phyloP scores from a whole-genome alignment of 2,113 vertebrate genomes.

The Oreocharis arfaki region DNA sequence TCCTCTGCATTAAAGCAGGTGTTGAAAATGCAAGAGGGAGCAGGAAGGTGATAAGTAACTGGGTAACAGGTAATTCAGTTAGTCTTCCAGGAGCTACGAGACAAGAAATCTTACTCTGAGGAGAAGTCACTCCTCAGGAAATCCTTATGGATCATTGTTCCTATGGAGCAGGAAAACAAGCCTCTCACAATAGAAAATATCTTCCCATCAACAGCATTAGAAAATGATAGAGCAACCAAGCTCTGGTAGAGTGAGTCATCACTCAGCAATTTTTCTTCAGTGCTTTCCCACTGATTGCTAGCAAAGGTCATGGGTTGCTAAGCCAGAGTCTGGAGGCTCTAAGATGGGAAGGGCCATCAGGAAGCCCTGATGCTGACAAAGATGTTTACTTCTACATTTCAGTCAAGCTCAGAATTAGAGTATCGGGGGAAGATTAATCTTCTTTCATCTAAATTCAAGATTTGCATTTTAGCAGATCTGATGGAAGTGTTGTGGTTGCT shows the following conservation, averaged over 20 bases:
- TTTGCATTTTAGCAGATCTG: not conserved
- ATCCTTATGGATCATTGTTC: constrained; percentile 44
- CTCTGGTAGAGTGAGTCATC: constrained; percentile 33
- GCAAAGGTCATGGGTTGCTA: not conserved
- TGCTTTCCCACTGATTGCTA: not conserved
- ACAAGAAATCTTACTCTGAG: not conserved
- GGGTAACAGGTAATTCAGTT: not conserved
- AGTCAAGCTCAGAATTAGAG: not conserved
- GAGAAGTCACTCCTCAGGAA: constrained; percentile 38
- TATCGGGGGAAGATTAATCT: not conserved
- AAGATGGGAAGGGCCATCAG: not conserved
- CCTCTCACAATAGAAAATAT: constrained; percentile 32
- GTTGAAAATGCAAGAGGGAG: not conserved
- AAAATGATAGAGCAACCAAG: constrained; percentile 30
- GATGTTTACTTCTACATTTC: not conserved
- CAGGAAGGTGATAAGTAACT: not conserved
- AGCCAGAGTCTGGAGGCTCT: not conserved
- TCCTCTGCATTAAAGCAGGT: not conserved
- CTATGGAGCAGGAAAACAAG: constrained; percentile 29
- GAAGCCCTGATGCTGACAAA: not conserved
- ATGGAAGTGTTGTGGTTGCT: constrained; percentile 42
- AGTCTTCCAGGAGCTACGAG: not conserved
- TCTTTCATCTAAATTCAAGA: constrained; percentile 25
- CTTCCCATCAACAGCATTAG: constrained; percentile 25
- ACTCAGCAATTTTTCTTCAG: not conserved